Evolutionary conservation across 2,113 vertebrate species (phyloP).

Genomic region (Regulus satrapa): DNA sequence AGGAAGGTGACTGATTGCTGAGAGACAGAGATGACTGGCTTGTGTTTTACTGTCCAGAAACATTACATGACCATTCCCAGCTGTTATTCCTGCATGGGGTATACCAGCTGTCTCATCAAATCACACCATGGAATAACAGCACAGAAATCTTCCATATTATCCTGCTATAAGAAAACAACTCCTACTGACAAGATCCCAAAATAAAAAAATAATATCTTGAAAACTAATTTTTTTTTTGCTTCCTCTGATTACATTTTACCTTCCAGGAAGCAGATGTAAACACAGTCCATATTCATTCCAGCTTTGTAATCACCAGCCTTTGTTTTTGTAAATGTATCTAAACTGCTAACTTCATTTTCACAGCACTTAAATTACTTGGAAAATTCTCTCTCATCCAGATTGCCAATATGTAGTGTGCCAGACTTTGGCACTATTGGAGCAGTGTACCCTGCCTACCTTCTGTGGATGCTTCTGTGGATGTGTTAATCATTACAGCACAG

Average conservation of each 20-base stretch:
- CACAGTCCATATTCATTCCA: not conserved
- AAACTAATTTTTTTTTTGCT: not conserved
- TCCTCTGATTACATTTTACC: constrained; percentile 7
- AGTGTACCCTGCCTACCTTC: not conserved
- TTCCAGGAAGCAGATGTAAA: constrained; percentile 33
- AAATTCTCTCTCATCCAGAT: not conserved
- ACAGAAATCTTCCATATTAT: not conserved
- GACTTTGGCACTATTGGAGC: not conserved
- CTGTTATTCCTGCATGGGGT: constrained; percentile 1
- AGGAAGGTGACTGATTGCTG: constrained; percentile 8
- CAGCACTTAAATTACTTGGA: not conserved
- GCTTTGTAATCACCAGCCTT: not conserved
- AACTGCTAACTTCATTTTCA: not conserved
- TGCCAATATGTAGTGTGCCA: not conserved
- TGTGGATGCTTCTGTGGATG: not conserved
- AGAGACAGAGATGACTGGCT: constrained; percentile 15
- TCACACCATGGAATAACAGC: constrained; percentile 5
- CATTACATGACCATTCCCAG: constrained; percentile 39
- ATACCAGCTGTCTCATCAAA: constrained; percentile 31
- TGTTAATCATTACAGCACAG: not conserved
- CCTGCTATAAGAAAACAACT: not conserved
- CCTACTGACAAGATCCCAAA: not conserved
- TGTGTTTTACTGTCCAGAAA: constrained; percentile 16
- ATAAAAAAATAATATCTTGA: not conserved
- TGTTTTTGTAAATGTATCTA: not conserved